Evolutionary conservation across 2,113 vertebrate genomes (phyloP).

Genomic region (Probosciger aterrimus): DNA sequence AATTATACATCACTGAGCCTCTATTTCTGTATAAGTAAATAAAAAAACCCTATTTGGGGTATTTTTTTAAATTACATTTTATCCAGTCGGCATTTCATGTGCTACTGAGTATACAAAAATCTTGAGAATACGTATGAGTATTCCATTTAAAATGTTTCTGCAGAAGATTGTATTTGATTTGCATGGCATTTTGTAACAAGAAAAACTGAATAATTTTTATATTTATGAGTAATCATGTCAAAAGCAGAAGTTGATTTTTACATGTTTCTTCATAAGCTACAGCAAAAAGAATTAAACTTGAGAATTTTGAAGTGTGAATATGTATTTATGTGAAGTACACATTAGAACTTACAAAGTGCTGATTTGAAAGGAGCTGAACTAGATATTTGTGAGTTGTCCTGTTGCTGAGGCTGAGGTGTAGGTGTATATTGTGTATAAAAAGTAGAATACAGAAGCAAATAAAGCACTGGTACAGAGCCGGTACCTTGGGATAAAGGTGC

Average conservation of each 20-base stretch:
- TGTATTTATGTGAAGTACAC: not conserved
- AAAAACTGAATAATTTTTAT: not conserved
- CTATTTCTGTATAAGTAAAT: not conserved
- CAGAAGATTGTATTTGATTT: not conserved
- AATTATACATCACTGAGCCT: not conserved
- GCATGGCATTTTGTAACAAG: not conserved
- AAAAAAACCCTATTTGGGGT: not conserved
- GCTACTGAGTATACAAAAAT: not conserved
- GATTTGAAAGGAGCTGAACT: not conserved
- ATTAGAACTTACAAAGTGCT: not conserved
- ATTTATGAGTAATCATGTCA: not conserved
- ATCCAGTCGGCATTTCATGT: not conserved
- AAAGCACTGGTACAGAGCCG: rapidly evolving
- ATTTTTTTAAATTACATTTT: not conserved
- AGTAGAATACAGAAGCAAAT: not conserved
- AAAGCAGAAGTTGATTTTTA: not conserved
- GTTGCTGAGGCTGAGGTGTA: not conserved
- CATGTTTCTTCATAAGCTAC: not conserved
- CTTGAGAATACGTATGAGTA: not conserved
- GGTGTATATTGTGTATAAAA: not conserved
- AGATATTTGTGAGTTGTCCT: not conserved
- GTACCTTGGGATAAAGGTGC: not conserved
- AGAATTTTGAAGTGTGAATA: not conserved
- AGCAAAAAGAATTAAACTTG: not conserved
- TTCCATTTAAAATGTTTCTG: not conserved